Evolutionary conservation across 1,140 invertebrate genomes (phyloP), one percentile per base, ranked within the genome.

Genomic region (Drosophila willistoni): DNA sequence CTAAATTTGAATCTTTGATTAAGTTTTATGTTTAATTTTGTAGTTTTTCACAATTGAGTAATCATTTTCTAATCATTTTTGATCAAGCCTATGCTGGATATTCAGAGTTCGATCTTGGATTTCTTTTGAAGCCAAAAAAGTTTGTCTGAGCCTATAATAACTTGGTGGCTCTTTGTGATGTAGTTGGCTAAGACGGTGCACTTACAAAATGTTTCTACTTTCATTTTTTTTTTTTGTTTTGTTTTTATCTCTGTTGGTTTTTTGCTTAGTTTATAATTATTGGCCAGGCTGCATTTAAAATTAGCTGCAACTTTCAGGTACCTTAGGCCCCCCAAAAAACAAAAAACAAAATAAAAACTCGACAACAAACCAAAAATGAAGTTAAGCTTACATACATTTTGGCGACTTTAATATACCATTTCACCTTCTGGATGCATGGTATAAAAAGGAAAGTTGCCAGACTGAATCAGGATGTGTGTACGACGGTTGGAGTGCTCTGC

Each of bases 201-300:
- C 36, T 77, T 76, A 77, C 73, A 64, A 77, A 77, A 70, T 77
- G 64, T 77, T 77, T 74, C 54, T 55, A 77, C 73, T 77, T 77
- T 77, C 73, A 77, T 77, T 77, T 77, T 51, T 47, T 51, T 77
- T 77, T 77, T 51, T 47, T 51, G 5, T 29, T 29, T 29, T 29
- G 29, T 29, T 29, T 29, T 29, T 29, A 29, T 29, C 29, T 29
- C 29, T 19, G 44, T 51, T 22, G 44, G 17, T 51, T 77, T 59
- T 59, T 59, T 73, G 64, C 55, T 39, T 42, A 54, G 74, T 29
- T 71, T 68, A 64, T 76, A 67, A 70, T 68, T 61, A 76, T 67
- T 76, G 62, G 66, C 64, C 61, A 59, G 65, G 71, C 47, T 80
- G 77, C 78, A 70, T 76, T 81, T 71, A 61, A 74, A 77, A 74